These are phyloP conservation scores for Hyperoplus lanceolatus DNA, from an alignment of 2,797 vertebrate genomes.

Conservation along the genomic window DNA sequence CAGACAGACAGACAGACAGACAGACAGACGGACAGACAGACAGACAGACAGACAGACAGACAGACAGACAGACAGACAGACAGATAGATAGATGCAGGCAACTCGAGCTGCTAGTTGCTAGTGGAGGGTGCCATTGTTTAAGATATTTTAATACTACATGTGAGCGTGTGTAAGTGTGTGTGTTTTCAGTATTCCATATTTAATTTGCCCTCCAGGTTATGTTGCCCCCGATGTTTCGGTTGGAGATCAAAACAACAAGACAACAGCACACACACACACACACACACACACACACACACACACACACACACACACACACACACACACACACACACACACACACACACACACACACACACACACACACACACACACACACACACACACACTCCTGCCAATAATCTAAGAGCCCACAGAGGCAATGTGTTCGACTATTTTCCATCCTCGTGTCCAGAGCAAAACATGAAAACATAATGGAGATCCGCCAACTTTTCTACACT, in stretches of 20 bases:
- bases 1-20: too few relatives aligned
- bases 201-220: constrained; percentile 11
- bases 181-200: constrained; percentile 17
- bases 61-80: too few relatives aligned
- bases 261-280: neutral
- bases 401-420: constrained; percentile 2
- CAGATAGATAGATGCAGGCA: too few relatives aligned
- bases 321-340: neutral
- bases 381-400: neutral
- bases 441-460: constrained; percentile 35
- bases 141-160: neutral
- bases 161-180: neutral
- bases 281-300: neutral
- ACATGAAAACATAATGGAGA: constrained; percentile 57
- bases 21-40: too few relatives aligned
- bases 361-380: constrained; percentile 28
- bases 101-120: too few relatives aligned
- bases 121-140: neutral
- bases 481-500: constrained; percentile 34
- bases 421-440: constrained; percentile 27
- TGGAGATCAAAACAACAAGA: constrained; percentile 5
- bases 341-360: neutral
- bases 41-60: too few relatives aligned
- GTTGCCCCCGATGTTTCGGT: constrained; percentile 8
- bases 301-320: neutral